Evolutionary conservation across 2,888 invertebrate species (phyloP), one percentile per base, ranked within the genome.

Genomic region (Leptinotarsa peninsularis): DNA sequence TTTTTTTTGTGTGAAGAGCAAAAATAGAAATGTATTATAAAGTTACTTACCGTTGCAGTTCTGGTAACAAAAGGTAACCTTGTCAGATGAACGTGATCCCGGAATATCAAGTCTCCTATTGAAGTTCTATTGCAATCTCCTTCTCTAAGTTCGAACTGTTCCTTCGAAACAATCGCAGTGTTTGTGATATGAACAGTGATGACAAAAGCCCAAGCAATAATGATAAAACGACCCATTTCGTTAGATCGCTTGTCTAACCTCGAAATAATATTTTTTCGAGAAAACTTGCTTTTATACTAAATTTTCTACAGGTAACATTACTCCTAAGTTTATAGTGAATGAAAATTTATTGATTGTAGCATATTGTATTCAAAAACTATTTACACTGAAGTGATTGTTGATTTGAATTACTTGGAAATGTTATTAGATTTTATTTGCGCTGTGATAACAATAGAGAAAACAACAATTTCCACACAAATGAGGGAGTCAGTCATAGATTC

Each of bases 51-150:
- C 27, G 49, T 60, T 10, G 71, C 58, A 18, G 70, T 70, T 33
- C 77, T 75, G 4, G 67, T 23, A 18, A 67, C 14, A 18, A 77
- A 49, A 14, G 75, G 73, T 15, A 73, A 1, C 18, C 73, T 75
- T 4, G 27, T 54, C 23, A 73, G 70, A 27, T 77, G 75, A 7
- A 77, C 74, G 67, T 77, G 77, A 17, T 75, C 71, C 43, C 71
- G 72, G 58, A 54, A 71, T n/a, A 77, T 66, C 58, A 77, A 73
- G 60, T 74, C 72, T n/a, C 49, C 17, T 14, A 66, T 63, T 1
- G 66, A 50, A 18, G 71, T 75, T 3, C 63, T 58, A 18, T 23
- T 71, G 52, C 77, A 77, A 33, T 77, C 72, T n/a, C 77, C 77
- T 14, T 67, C 71, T 18, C 73, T 43, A 49, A 77, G 66, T 68